These are phyloP conservation scores for Schizaphis graminum DNA, from an alignment of 2,888 invertebrate species.

Conservation along the genomic window DNA sequence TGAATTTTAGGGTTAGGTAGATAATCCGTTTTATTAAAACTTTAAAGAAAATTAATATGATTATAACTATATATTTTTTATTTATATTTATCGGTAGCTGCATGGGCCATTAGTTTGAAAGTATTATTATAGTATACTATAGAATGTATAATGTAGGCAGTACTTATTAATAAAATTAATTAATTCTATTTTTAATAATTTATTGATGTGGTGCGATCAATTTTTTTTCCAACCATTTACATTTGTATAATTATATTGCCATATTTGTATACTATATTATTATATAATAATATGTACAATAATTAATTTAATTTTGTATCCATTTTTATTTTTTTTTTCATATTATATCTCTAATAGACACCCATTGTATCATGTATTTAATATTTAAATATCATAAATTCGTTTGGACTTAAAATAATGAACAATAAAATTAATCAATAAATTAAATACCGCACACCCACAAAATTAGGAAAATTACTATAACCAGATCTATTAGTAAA, in stretches of 20 bases:
- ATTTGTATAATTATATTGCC: not conserved
- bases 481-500: not conserved
- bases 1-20: not conserved
- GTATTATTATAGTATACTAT: not conserved
- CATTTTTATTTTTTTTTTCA: not conserved
- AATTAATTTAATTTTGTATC: not conserved
- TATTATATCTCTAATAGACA: not conserved
- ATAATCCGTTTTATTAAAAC: not conserved
- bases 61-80: not conserved
- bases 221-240: not conserved
- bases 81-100: not conserved
- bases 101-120: not conserved
- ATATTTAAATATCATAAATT: not conserved
- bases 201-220: not conserved
- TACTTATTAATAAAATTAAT: not conserved
- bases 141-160: not conserved
- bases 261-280: not conserved
- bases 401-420: not conserved
- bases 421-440: not conserved
- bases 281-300: not conserved
- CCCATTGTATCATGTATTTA: not conserved
- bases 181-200: not conserved
- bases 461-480: not conserved
- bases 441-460: not conserved
- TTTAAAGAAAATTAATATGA: not conserved